phyloP scores from a whole-genome alignment of 2,888 invertebrate genomes.

The Harmothoe impar region DNA sequence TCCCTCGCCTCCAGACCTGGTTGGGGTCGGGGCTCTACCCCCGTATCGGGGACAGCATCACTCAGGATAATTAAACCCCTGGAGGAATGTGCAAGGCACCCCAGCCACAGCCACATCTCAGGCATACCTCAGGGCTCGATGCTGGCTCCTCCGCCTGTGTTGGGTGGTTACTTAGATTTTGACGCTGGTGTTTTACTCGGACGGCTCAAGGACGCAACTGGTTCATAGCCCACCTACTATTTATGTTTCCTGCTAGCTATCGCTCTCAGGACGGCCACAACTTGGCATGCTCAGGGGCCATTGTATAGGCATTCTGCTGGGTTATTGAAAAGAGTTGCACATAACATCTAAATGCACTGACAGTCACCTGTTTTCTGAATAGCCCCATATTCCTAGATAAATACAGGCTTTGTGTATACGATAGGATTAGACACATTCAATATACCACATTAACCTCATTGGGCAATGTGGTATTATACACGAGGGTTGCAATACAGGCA shows the following conservation, averaged over 20 bases:
- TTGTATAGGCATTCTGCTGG: too few relatives aligned
- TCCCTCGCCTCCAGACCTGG: not conserved
- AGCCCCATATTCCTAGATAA: too few relatives aligned
- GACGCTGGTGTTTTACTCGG: not conserved
- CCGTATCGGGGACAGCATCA: not conserved
- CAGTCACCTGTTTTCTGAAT: too few relatives aligned
- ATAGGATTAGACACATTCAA: too few relatives aligned
- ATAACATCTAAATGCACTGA: too few relatives aligned
- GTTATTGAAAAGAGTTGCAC: too few relatives aligned
- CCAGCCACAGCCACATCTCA: not conserved
- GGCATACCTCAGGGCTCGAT: not conserved
- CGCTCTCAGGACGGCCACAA: not conserved
- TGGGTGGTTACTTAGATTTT: not conserved
- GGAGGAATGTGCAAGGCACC: not conserved
- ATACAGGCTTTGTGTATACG: too few relatives aligned
- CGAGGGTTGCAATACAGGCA: too few relatives aligned
- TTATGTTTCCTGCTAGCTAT: not conserved
- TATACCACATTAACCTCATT: too few relatives aligned
- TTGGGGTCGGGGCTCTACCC: not conserved
- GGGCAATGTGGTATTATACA: too few relatives aligned
- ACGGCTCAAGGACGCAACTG: not conserved
- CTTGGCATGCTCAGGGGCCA: not conserved
- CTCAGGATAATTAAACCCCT: not conserved
- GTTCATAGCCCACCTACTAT: not conserved
- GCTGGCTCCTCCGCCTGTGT: too few relatives aligned